Conservation (phyloP, 1,140 invertebrate species). For the Brachionus rubens region DNA sequence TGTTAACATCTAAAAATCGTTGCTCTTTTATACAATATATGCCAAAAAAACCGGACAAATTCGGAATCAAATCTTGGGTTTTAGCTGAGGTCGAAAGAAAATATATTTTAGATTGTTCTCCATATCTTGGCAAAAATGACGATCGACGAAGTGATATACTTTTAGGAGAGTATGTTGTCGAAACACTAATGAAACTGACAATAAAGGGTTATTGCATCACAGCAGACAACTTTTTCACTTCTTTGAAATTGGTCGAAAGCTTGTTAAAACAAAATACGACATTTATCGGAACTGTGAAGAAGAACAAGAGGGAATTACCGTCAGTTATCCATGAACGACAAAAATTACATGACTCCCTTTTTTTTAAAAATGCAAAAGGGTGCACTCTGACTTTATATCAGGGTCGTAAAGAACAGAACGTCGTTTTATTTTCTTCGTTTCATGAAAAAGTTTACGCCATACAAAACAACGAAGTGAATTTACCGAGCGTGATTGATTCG, state of each 20-base stretch:
- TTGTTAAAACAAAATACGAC: neutral
- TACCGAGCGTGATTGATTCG: slow-evolving; percentile 45
- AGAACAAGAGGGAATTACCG: neutral
- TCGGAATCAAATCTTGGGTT: neutral
- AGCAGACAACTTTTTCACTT: neutral
- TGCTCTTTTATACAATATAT: slow-evolving; percentile 24
- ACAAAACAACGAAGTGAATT: slow-evolving; percentile 26
- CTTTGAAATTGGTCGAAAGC: neutral
- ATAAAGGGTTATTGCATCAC: slow-evolving; percentile 13
- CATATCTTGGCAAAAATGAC: neutral
- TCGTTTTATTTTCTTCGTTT: slow-evolving; percentile 32
- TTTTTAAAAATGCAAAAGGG: slow-evolving; percentile 15
- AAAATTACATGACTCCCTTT: neutral
- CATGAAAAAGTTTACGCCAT: slow-evolving; percentile 25
- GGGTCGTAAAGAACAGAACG: slow-evolving; percentile 48
- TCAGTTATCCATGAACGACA: neutral
- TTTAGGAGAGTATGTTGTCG: neutral
- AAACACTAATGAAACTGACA: neutral
- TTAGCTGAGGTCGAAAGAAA: neutral
- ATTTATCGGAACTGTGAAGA: neutral
- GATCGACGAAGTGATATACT: neutral
- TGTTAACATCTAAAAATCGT: neutral
- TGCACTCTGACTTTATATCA: slow-evolving; percentile 48
- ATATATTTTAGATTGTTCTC: neutral
- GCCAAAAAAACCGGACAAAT: slow-evolving; percentile 17